These are phyloP conservation scores for Bombus pascuorum DNA, from an alignment of 1,140 invertebrate species.

Conservation along the genomic window DNA sequence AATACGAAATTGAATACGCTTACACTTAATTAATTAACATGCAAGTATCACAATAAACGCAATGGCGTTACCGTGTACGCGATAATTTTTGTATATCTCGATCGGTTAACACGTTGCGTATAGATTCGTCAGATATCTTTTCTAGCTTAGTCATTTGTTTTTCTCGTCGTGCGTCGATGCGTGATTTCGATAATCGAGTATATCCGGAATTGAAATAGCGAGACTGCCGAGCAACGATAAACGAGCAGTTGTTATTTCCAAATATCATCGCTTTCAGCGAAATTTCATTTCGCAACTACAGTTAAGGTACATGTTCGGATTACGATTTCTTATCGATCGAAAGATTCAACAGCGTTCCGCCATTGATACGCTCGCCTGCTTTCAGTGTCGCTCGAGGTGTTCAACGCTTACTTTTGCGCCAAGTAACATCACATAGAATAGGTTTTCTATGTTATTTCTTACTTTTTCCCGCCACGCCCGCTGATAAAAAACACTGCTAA, in stretches of 20 bases:
- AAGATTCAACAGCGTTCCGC: not conserved
- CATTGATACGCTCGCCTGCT: not conserved
- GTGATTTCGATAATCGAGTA: not conserved
- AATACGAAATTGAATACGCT: too few species aligned
- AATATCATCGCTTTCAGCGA: not conserved
- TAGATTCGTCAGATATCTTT: too few species aligned
- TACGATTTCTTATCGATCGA: not conserved
- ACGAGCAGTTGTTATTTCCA: not conserved
- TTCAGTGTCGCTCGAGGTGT: not conserved
- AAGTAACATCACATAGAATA: not conserved
- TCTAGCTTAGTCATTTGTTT: too few species aligned
- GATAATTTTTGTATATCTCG: too few species aligned
- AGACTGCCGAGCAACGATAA: not conserved
- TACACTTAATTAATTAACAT: too few species aligned
- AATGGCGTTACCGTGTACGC: too few species aligned
- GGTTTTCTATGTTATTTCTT: not conserved
- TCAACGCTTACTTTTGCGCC: not conserved
- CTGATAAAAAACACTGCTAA: not conserved
- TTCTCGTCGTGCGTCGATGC: not conserved
- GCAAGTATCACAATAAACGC: too few species aligned
- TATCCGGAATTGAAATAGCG: not conserved
- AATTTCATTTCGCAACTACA: not conserved
- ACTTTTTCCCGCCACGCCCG: not conserved
- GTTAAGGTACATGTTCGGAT: not conserved
- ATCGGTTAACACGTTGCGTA: too few species aligned